Evolutionary conservation across 2,888 invertebrate species (phyloP).

Genomic region (Nowickia ferox): DNA sequence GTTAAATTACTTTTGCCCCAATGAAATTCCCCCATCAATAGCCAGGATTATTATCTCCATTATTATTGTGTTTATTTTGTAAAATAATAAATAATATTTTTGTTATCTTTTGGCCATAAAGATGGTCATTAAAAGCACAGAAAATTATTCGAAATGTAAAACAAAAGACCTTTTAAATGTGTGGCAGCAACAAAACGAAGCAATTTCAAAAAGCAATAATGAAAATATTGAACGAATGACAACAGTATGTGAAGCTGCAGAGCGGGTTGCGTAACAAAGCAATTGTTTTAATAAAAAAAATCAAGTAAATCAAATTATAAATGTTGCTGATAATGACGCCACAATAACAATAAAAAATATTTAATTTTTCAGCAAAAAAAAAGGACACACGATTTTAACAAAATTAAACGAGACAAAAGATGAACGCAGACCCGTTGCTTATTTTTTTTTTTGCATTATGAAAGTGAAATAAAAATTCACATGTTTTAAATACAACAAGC

Average conservation of each 20-base stretch:
- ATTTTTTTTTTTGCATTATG: slow-evolving; percentile 10
- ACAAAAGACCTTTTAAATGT: slow-evolving; percentile 61
- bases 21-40: slow-evolving; percentile 10
- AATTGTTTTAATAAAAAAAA: slow-evolving; percentile 38
- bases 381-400: slow-evolving; percentile 17
- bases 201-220: slow-evolving; percentile 1
- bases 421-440: slow-evolving; percentile 9
- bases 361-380: slow-evolving; percentile 5
- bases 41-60: slow-evolving; percentile 35
- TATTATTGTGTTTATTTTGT: slow-evolving; percentile 49
- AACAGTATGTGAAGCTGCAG: slow-evolving; percentile 4
- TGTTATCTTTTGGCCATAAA: slow-evolving; percentile 60
- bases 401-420: slow-evolving; percentile 47
- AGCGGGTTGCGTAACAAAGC: slow-evolving; percentile 35
- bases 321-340: slow-evolving; percentile 73
- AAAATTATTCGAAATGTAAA: slow-evolving; percentile 34
- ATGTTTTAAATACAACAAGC: slow-evolving; percentile 37
- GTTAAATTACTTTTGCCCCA: slow-evolving; percentile 21
- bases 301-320: slow-evolving; percentile 73
- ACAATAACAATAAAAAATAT: slow-evolving; percentile 67
- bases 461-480: slow-evolving; percentile 31
- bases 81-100: slow-evolving; percentile 60
- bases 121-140: slow-evolving; percentile 65
- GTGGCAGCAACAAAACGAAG: slow-evolving; percentile 22
- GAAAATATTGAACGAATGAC: slow-evolving; percentile 27